phyloP scores from a whole-genome alignment of 2,888 invertebrate species.

The Lithodes maja region DNA sequence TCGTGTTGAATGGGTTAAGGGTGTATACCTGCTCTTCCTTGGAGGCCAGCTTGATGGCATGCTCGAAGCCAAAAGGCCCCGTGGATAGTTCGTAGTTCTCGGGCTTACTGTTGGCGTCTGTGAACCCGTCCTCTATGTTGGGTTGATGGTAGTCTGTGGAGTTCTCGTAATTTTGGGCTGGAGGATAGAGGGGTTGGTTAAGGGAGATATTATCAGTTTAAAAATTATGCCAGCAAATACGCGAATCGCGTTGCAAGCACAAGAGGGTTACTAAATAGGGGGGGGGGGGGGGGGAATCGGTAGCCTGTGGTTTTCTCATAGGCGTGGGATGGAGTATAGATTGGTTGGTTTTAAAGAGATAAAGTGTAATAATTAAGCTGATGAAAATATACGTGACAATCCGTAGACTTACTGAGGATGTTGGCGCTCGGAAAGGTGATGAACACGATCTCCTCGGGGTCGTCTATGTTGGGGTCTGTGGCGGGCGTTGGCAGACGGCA shows the following conservation, averaged over 20 bases:
- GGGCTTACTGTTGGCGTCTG: slow-evolving; percentile 16
- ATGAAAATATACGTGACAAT: too few relatives aligned
- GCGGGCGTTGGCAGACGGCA: background rate
- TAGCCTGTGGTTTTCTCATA: too few relatives aligned
- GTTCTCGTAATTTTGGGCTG: slow-evolving; percentile 21
- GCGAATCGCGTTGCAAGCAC: too few relatives aligned
- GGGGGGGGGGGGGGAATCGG: too few relatives aligned
- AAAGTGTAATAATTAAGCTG: too few relatives aligned
- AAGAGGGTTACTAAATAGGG: too few relatives aligned
- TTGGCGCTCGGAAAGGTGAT: background rate
- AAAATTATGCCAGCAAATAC: too few relatives aligned
- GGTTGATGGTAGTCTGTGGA: slow-evolving; percentile 53
- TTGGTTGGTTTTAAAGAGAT: too few relatives aligned
- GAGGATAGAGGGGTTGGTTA: background rate
- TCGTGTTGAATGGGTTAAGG: too few relatives aligned
- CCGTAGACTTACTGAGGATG: background rate
- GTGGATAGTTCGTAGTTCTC: slow-evolving; percentile 29
- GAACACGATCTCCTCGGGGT: background rate
- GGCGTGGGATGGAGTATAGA: too few relatives aligned
- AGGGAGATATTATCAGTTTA: too few relatives aligned
- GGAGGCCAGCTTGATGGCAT: slow-evolving; percentile 58
- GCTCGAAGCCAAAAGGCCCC: slow-evolving; percentile 71
- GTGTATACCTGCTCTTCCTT: slow-evolving; percentile 31
- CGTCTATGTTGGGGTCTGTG: background rate
- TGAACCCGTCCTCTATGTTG: slow-evolving; percentile 39